A percentile compares a stretch with the other conserved stretches of the same genome.
Conservation (phyloP, 1,140 invertebrate species). For the Heliconius congener region DNA sequence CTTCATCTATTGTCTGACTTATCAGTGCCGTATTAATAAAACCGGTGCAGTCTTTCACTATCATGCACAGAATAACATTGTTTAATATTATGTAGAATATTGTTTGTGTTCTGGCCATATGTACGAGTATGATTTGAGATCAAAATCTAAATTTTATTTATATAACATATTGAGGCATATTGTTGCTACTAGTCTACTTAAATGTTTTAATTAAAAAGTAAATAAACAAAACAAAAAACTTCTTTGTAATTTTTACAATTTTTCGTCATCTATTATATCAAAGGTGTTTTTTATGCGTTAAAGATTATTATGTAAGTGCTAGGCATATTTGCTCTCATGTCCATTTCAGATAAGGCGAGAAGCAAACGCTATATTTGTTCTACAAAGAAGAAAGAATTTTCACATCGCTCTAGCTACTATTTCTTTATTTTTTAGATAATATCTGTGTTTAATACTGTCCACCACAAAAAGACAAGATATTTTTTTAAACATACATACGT, state of each 20-base stretch:
- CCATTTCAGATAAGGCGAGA: neutral
- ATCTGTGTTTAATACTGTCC: too few relatives aligned
- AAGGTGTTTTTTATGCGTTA: neutral
- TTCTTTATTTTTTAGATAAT: neutral
- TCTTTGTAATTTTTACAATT: neutral
- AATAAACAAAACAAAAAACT: too few relatives aligned
- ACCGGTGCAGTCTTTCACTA: slow-evolving; percentile 4
- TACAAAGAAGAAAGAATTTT: neutral
- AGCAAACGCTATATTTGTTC: neutral
- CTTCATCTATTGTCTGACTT: slow-evolving; percentile 49
- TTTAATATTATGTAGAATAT: neutral
- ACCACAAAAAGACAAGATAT: neutral
- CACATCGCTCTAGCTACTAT: neutral
- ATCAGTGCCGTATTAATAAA: slow-evolving; percentile 22
- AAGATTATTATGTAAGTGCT: too few relatives aligned
- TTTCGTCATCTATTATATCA: neutral
- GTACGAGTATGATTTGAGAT: neutral
- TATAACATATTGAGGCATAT: neutral
- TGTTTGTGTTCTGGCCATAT: neutral
- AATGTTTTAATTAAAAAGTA: too few relatives aligned
- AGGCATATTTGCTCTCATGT: too few relatives aligned
- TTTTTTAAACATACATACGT: neutral
- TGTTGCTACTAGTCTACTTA: too few relatives aligned
- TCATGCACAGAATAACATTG: slow-evolving; percentile 5
- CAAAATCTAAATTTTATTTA: neutral